Base-by-base conservation (phyloP, 2,113 vertebrate species). In the Trematomus loennbergii region DNA sequence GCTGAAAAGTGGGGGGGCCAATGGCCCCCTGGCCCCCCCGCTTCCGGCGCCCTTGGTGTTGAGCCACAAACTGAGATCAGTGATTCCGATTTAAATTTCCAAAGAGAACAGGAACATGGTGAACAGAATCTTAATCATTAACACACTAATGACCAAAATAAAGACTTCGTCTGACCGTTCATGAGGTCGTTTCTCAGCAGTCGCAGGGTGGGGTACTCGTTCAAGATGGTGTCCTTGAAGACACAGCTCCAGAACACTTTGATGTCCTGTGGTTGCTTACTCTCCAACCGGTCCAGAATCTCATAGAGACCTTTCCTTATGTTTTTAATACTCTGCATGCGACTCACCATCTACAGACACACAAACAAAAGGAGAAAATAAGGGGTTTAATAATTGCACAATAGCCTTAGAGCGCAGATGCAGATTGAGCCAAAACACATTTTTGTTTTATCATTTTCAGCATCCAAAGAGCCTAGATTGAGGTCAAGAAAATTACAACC, bases 271-370 rank as follows among this genome's bases (percentile, higher is more conserved):
- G 91, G 17, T 0, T 0, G 69, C 2, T 92, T 11, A 0, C 0
- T 65, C 84, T 95, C 95, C 10, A 95, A 9, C 75, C 75, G 79
- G 48, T 95, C 88, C 76, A 95, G 76, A 17, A 93, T 0, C 0
- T 76, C 72, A 68, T 95, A 95, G 4, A 94, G 11, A 13, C 50
- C 79, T 7, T 11, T 71, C 52, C 49, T 63, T 0, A 18, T 57
- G 16, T 20, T 82, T 4, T 85, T 54, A 72, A 83, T 92, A n/a
- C 48, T 79, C 78, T 49, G 94, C 78, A 77, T 91, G 3, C 60
- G 78, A 20, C 11, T 87, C 53, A 94, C 52, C 36, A 83, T 94
- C 94, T 95, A 66, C 29, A 75, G 10, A 75, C 36, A 48, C n/a
- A 76, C 2, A 64, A 69, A 40, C 36, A 6, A 40, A 7, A 7